phyloP scores from a whole-genome alignment of 2,888 invertebrate genomes.

The Ferdinandea cuprea region DNA sequence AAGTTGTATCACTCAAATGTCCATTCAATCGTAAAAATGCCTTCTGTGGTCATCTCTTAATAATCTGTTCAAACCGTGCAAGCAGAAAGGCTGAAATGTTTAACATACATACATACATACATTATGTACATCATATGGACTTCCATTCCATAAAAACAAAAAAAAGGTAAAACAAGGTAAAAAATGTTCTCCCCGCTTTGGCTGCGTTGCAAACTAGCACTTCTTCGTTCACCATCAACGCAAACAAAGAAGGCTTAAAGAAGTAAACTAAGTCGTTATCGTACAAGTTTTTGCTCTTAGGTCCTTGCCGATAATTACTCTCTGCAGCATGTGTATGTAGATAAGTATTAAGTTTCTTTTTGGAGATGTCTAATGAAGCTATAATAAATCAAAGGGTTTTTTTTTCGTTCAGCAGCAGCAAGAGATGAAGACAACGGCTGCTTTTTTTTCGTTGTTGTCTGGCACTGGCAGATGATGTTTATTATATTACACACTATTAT shows the following conservation, averaged over 20 bases:
- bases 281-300: constrained; percentile 50
- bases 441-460: constrained; percentile 1
- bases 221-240: neutral
- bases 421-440: constrained; percentile 1
- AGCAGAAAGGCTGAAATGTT: constrained; percentile 6
- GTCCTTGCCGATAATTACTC: constrained; percentile 54
- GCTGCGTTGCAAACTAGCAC: constrained; percentile 15
- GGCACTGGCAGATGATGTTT: neutral
- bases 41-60: constrained; percentile 2
- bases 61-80: constrained; percentile 12
- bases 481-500: constrained; percentile 11
- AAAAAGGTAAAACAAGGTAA: neutral
- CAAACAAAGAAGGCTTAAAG: constrained; percentile 35
- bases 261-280: constrained; percentile 43
- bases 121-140: neutral
- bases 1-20: constrained; percentile 5
- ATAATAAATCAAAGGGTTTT: constrained; percentile 61
- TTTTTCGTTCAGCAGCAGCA: constrained; percentile 13
- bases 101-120: no score
- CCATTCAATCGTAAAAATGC: constrained; percentile 23
- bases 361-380: constrained; percentile 57
- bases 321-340: constrained; percentile 17
- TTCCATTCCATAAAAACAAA: neutral
- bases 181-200: constrained; percentile 6
- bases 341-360: constrained; percentile 54